A percentile compares a stretch with the other conserved stretches of the same genome.
Evolutionary conservation across 2,797 vertebrate species (phyloP).

Genomic region (Eospalax fontanierii): DNA sequence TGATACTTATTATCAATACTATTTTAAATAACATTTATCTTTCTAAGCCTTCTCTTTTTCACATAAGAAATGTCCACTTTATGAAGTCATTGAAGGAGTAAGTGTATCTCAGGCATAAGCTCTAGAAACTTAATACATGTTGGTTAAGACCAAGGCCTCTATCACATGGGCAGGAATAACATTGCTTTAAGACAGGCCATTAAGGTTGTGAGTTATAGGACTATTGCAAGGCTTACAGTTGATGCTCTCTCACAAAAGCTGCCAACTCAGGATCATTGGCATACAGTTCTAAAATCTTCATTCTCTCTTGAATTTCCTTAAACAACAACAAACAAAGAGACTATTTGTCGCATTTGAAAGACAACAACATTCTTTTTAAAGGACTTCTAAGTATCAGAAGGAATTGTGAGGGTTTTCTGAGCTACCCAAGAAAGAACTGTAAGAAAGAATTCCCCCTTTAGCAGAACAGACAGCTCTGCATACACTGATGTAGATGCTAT

Average conservation of each 20-base stretch:
- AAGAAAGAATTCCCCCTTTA: conserved; percentile 8
- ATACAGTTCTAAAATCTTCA: conserved; percentile 97
- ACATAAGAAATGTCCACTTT: conserved; percentile 3
- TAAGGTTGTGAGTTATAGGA: neutral
- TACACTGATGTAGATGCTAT: neutral
- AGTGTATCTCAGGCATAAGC: neutral
- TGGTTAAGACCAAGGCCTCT: neutral
- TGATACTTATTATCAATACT: neutral
- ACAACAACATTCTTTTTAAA: conserved; percentile 37
- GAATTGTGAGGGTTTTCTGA: neutral
- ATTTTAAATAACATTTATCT: neutral
- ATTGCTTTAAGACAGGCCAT: neutral
- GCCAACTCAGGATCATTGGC: conserved; percentile 97
- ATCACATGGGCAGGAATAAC: neutral
- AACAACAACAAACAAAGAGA: conserved; percentile 79
- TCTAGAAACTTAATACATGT: neutral
- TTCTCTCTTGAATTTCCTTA: conserved; percentile 98
- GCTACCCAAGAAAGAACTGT: neutral
- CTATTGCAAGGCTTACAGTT: conserved; percentile 92
- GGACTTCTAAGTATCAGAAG: conserved; percentile 7
- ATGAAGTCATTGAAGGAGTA: neutral
- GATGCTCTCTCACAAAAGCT: conserved; percentile 96
- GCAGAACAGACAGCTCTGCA: neutral
- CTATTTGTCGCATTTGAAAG: neutral
- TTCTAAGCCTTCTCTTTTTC: conserved; percentile 25